Evolutionary conservation across 2,797 vertebrate genomes (phyloP).

Genomic region (Melanotaenia trifasciata): DNA sequence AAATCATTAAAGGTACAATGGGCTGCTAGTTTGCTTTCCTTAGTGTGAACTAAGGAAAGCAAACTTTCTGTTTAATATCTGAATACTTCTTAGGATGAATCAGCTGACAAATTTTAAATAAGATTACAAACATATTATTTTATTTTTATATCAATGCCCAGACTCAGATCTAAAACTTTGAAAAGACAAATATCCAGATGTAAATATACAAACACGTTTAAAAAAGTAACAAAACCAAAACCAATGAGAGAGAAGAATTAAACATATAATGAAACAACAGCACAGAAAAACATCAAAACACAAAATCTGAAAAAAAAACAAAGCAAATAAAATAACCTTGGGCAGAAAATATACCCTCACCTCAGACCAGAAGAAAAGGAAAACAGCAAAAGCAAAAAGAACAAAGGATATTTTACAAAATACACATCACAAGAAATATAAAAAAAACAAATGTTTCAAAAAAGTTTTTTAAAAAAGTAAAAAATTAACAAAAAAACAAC

Average conservation of each 20-base stretch:
- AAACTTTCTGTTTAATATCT: slow-evolving; percentile 27
- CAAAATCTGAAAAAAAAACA: background rate
- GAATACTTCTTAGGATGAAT: slow-evolving; percentile 15
- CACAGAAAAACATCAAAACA: background rate
- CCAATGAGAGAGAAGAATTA: background rate
- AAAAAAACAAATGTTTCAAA: too few relatives aligned
- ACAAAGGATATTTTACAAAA: too few relatives aligned
- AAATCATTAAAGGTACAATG: slow-evolving; percentile 80
- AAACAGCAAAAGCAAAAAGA: too few relatives aligned
- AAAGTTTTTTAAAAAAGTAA: too few relatives aligned
- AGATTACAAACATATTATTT: background rate
- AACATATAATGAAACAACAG: background rate
- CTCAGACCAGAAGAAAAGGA: too few relatives aligned
- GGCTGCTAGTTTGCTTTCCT: slow-evolving; percentile 52
- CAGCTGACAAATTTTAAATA: background rate
- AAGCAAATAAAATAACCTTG: background rate
- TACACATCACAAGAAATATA: too few relatives aligned
- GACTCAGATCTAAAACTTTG: background rate
- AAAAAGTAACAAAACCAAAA: background rate
- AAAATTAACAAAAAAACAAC: too few relatives aligned
- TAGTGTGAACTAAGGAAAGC: slow-evolving; percentile 24
- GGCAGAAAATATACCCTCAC: too few relatives aligned
- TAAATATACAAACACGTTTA: background rate
- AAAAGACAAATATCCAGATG: background rate
- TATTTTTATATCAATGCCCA: background rate